Percentiles rank a stretch among this genome's conserved stretches.
Conservation (phyloP, 2,888 invertebrate genomes). For the Latheticus oryzae region DNA sequence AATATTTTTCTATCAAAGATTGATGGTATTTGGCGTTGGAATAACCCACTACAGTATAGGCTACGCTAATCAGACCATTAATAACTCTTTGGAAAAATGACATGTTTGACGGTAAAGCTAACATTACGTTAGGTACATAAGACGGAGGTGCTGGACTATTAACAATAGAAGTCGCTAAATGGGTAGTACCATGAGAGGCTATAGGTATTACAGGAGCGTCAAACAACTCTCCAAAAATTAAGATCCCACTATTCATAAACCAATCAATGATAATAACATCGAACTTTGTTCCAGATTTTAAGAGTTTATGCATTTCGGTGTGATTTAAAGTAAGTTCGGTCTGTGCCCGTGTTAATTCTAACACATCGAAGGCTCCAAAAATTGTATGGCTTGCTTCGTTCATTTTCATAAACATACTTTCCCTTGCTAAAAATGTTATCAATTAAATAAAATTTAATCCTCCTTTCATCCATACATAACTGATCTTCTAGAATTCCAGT, state of each 20-base stretch:
- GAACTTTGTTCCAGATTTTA: conserved; percentile 49
- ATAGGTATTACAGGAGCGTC: conserved; percentile 56
- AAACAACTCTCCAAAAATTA: conserved; percentile 55
- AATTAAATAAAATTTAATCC: conserved; percentile 16
- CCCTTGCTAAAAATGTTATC: conserved; percentile 33
- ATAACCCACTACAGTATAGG: conserved; percentile 28
- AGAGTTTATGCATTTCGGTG: conserved; percentile 40
- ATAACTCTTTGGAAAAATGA: conserved; percentile 39
- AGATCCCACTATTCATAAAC: conserved; percentile 56
- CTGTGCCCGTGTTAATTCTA: conserved; percentile 37
- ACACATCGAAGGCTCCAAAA: conserved; percentile 27
- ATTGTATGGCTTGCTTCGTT: conserved; percentile 34
- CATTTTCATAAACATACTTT: conserved; percentile 45
- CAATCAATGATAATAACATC: conserved; percentile 57
- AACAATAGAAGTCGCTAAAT: conserved; percentile 40
- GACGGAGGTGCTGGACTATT: conserved; percentile 59
- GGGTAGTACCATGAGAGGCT: conserved; percentile 45
- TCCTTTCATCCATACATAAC: no score
- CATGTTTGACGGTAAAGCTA: conserved; percentile 54
- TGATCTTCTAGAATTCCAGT: conserved; percentile 45
- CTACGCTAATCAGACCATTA: conserved; percentile 26
- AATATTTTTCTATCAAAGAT: conserved; percentile 47
- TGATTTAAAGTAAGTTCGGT: conserved; percentile 44
- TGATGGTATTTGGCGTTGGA: conserved; percentile 40
- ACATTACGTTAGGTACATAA: conserved; percentile 56